Evolutionary conservation across 2,113 vertebrate species (phyloP).

Genomic region (Dolichotis patagonum): DNA sequence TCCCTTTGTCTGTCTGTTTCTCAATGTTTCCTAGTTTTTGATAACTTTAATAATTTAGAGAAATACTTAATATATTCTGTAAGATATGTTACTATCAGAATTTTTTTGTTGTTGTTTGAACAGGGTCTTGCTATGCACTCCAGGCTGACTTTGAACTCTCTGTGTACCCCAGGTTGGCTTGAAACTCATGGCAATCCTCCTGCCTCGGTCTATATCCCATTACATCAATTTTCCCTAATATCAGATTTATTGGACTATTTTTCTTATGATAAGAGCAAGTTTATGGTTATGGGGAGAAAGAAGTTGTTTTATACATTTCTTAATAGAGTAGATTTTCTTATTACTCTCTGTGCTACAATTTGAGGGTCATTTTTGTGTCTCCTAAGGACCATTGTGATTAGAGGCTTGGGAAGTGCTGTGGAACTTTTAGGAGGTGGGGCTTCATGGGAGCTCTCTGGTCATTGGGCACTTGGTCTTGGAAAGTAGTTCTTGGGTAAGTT

Average conservation of each 20-base stretch:
- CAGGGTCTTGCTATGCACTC: neutral
- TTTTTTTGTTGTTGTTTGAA: neutral
- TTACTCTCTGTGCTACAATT: neutral
- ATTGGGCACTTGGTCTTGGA: neutral
- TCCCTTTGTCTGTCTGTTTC: neutral
- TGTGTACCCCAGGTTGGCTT: neutral
- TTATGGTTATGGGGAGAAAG: neutral
- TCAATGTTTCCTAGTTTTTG: neutral
- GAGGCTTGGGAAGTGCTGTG: neutral
- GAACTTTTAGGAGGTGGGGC: neutral
- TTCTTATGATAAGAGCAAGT: neutral
- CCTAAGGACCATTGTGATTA: neutral
- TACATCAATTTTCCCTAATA: neutral
- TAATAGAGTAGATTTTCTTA: neutral
- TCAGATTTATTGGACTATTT: neutral
- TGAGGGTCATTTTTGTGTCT: neutral
- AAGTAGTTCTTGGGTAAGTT: neutral
- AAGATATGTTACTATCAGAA: neutral
- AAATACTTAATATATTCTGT: neutral
- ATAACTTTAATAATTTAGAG: neutral
- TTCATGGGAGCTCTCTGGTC: neutral
- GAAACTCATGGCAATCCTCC: neutral
- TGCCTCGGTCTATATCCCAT: neutral
- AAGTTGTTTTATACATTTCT: neutral
- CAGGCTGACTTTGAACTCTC: neutral